A percentile compares a stretch with the other conserved stretches of the same genome.
phyloP scores from a whole-genome alignment of 2,113 vertebrate genomes.

The Macaca mulatta region DNA sequence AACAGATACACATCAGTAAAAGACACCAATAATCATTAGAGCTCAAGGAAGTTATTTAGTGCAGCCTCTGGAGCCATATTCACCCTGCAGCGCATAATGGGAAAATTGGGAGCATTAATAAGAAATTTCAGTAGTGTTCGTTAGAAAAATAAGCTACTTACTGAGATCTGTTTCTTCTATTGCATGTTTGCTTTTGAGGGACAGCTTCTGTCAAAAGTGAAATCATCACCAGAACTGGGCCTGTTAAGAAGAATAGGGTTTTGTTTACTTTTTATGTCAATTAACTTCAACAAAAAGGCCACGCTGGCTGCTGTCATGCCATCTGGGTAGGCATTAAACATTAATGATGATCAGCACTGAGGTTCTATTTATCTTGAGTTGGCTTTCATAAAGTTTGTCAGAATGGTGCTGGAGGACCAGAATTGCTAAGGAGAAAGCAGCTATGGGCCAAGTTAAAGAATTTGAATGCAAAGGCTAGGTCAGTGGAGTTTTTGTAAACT shows the following conservation, averaged over 20 bases:
- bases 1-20: not conserved
- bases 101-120: not conserved
- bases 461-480: not conserved
- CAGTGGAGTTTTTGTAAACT: not conserved
- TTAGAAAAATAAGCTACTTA: conserved; percentile 39
- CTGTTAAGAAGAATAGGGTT: not conserved
- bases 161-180: conserved; percentile 5
- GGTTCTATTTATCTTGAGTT: not conserved
- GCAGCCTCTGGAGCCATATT: not conserved
- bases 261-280: not conserved
- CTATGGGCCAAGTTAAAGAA: not conserved
- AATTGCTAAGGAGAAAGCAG: not conserved
- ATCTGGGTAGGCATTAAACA: not conserved
- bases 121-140: not conserved
- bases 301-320: not conserved
- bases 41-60: not conserved
- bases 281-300: conserved; percentile 3
- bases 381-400: not conserved
- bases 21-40: not conserved
- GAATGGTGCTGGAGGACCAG: not conserved
- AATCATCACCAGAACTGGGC: conserved; percentile 1
- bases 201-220: not conserved
- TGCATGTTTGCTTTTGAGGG: not conserved
- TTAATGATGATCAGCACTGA: not conserved
- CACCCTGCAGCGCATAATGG: not conserved